Conservation (phyloP, 2,888 invertebrate species). For the Metallyticus violacea region DNA sequence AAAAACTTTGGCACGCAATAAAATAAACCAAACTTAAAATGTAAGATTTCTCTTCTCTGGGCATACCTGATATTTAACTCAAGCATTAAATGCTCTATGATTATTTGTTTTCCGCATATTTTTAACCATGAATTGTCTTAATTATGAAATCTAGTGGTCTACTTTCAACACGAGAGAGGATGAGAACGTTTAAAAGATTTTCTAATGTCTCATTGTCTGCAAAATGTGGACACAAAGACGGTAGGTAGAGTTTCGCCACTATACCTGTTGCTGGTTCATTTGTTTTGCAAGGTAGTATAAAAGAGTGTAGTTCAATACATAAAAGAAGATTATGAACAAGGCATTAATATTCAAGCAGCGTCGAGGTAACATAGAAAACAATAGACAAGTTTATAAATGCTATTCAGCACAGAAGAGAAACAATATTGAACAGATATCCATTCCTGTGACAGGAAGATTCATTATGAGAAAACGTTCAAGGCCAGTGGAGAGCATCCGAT, state of each 20-base stretch:
- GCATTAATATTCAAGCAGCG: not conserved
- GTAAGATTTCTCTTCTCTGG: no score
- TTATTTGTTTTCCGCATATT: no score
- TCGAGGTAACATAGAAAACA: not conserved
- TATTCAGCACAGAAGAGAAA: not conserved
- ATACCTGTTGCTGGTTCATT: not conserved
- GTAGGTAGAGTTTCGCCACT: no score
- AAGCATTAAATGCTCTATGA: no score
- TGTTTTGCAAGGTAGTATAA: not conserved
- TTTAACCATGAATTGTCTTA: no score
- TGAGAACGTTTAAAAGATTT: no score
- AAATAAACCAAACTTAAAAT: no score
- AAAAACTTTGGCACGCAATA: no score
- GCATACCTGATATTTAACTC: no score
- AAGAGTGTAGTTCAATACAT: not conserved
- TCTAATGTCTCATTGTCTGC: not conserved
- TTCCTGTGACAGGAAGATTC: not conserved
- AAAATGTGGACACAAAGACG: not conserved
- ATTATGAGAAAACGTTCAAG: not conserved
- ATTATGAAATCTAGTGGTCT: no score
- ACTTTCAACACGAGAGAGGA: no score
- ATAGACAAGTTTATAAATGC: not conserved
- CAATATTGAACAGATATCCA: not conserved
- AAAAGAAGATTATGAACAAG: not conserved
- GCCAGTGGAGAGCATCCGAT: not conserved